phyloP scores from a whole-genome alignment of 2,888 invertebrate species.

The Pseudanteris insignis region DNA sequence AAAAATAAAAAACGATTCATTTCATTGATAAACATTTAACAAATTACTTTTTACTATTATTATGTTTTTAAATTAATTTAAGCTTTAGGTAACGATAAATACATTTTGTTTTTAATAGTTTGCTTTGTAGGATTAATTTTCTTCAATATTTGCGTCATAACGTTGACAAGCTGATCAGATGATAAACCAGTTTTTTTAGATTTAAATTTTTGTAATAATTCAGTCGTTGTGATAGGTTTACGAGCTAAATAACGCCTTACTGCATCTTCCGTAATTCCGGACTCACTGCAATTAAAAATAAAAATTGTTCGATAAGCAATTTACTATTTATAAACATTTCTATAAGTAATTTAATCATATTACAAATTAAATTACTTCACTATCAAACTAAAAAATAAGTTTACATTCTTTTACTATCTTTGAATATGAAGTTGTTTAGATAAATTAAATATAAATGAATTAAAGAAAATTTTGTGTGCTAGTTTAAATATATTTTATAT shows the following conservation, averaged over 20 bases:
- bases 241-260: slow-evolving; percentile 93
- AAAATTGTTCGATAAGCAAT: slow-evolving; percentile 1
- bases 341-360: background rate
- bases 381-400: too few species aligned
- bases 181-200: slow-evolving; percentile 91
- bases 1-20: too few species aligned
- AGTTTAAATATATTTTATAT: too few species aligned
- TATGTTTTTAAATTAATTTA: too few species aligned
- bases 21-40: too few species aligned
- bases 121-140: slow-evolving; percentile 93
- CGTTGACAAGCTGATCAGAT: slow-evolving; percentile 89
- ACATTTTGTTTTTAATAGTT: slow-evolving; percentile 93
- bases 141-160: slow-evolving; percentile 94
- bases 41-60: too few species aligned
- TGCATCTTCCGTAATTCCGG: slow-evolving; percentile 93
- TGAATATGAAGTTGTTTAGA: too few species aligned
- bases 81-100: slow-evolving; percentile 83
- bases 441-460: too few species aligned
- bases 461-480: too few species aligned
- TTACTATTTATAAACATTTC: background rate
- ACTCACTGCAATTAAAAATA: slow-evolving; percentile 72
- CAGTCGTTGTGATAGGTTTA: slow-evolving; percentile 98
- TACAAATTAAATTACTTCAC: too few species aligned
- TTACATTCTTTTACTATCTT: too few species aligned
- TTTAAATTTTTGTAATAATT: slow-evolving; percentile 93